Conservation (phyloP, 2,797 vertebrate genomes). For the Anableps anableps region DNA sequence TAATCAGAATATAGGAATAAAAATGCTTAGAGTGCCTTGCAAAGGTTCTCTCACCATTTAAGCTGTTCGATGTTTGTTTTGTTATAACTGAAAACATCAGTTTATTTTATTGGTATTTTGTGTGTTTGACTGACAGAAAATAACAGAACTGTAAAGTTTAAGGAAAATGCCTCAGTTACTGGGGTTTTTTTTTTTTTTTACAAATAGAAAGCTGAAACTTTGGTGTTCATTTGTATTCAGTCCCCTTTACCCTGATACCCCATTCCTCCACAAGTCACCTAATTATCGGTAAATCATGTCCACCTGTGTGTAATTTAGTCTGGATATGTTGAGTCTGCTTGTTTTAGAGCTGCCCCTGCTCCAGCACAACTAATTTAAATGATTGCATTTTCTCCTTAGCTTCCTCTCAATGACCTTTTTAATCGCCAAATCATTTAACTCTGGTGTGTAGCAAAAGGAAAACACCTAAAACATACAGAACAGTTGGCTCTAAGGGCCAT, state of each 20-base stretch:
- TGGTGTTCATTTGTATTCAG: neutral
- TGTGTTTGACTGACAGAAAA: neutral
- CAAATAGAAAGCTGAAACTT: neutral
- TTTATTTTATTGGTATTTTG: neutral
- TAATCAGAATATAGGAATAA: too few relatives aligned
- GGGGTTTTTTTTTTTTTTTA: neutral
- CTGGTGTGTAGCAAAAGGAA: neutral
- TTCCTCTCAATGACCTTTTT: neutral
- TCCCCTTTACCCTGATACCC: too few relatives aligned
- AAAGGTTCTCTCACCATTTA: too few relatives aligned
- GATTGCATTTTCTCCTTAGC: too few relatives aligned
- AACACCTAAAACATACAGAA: neutral
- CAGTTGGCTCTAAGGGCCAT: neutral
- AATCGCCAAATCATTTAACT: neutral
- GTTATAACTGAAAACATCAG: neutral
- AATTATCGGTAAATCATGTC: too few relatives aligned
- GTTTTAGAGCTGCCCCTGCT: too few relatives aligned
- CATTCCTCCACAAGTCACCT: too few relatives aligned
- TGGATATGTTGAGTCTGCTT: too few relatives aligned
- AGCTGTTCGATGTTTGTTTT: neutral
- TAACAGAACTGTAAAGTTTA: neutral
- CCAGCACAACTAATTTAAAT: too few relatives aligned
- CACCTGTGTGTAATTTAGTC: too few relatives aligned
- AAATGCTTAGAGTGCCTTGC: too few relatives aligned
- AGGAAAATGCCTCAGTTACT: neutral